Base-by-base conservation (phyloP, 2,113 vertebrate species). In the Prionailurus bengalensis region DNA sequence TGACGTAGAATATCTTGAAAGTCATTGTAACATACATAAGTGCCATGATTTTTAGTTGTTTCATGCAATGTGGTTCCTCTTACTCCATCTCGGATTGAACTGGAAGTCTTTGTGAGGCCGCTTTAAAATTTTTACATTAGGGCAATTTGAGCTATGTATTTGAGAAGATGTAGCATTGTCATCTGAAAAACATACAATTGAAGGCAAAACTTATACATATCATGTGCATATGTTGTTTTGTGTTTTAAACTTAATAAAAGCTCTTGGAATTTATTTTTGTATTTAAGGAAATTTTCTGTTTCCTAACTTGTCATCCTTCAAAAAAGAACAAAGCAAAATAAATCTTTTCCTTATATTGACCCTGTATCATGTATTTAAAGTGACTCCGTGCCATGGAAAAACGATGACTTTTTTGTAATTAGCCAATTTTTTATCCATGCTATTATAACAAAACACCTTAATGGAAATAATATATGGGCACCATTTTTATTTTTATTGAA, bases 391-490 rank as follows among this genome's bases (percentile, higher is more conserved):
- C 31, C 2, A 29, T 45, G 12, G 33, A 4, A 7, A 95, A 94
- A 76, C 48, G 2, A 27, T 78, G 51, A 36, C 16, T 89, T 63
- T 7, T 94, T 71, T 74, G 97, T 92, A 94, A 23, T 83, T 88
- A 94, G 65, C 58, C 89, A 98, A 97, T 97, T 19, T 42, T 95
- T 58, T n/a, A 91, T 89, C 73, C 94, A 79, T 93, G 55, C 13
- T 55, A 95, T 91, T 97, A 58, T 4, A 84, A 51, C 58, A 96
- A 97, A 73, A 51, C 21, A 74, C 5, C 31, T 96, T 97, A 95
- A 95, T 91, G 5, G n/a, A 92, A 89, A 29, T 82, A 39, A 48
- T 71, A 51, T 70, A 68, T 96, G 51, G 27, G 76, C 58, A 70
- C 0, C 61, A 0, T 83, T 16, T 94, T 87, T 83, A 0, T 83